Evolutionary conservation across 2,888 invertebrate species (phyloP).

Genomic region (Apamea crenata): DNA sequence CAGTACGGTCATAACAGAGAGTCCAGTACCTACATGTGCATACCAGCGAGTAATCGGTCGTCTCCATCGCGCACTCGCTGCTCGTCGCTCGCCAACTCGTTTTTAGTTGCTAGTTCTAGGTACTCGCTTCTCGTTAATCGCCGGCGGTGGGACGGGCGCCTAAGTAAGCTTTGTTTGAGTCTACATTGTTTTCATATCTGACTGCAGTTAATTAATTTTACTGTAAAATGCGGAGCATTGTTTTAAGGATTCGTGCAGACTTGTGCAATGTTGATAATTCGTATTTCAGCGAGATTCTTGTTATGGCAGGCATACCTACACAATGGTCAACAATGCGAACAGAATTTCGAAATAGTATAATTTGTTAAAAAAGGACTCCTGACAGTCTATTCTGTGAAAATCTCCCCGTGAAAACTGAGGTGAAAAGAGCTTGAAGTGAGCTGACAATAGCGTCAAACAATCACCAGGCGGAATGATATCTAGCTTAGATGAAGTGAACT

Average conservation of each 20-base stretch:
- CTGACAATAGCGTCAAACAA: too few species aligned
- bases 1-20: too few species aligned
- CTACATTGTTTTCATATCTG: conserved; percentile 17
- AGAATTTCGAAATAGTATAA: neutral
- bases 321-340: neutral
- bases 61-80: neutral
- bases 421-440: too few species aligned
- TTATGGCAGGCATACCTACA: neutral
- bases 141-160: neutral
- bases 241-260: neutral
- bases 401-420: too few species aligned
- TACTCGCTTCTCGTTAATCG: neutral
- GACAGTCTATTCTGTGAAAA: neutral
- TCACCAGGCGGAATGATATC: too few species aligned
- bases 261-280: neutral
- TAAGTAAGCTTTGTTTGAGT: neutral
- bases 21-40: too few species aligned
- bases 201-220: conserved; percentile 35
- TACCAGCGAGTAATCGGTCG: too few species aligned
- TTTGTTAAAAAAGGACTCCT: neutral
- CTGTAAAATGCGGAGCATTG: neutral
- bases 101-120: too few species aligned
- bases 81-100: neutral
- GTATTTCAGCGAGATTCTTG: neutral
- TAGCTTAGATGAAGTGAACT: too few species aligned